Evolutionary conservation across 1,140 invertebrate species (phyloP), one percentile per base, ranked within the genome.

Genomic region (Maniola jurtina): DNA sequence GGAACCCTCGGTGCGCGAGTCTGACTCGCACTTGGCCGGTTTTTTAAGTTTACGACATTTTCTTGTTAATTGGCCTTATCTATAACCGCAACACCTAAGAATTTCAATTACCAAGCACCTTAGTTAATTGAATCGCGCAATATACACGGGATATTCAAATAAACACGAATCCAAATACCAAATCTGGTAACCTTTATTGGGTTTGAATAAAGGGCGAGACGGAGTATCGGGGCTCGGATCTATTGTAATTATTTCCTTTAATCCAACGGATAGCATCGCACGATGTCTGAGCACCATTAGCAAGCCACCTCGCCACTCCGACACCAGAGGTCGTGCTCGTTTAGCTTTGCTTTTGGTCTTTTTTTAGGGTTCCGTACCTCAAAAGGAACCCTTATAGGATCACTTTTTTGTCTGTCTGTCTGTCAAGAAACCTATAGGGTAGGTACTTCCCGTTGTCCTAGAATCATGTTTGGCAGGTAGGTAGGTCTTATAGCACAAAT

Each of bases 191-290:
- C 66, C 55, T 71, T 71, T 64, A 71, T 57, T 38, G 55, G 55
- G 55, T n/a, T 57, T 40, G 14, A 57, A 48, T 35, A 67, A 71
- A 72, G 60, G 66, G 66, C 67, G 58, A 62, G 47, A 61, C 65
- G 54, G 36, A 14, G 11, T 65, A 72, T 72, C 70, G 13, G 5
- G n/a, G 40, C 48, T 6, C n/a, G 57, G 34, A 68, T 72, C 70
- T 66, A 64, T 60, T 66, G 61, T 66, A 69, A 72, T 72, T 68
- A 72, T 72, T 72, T 72, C 70, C 57, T 55, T 66, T 61, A 64
- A 64, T 63, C 36, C 58, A 13, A 6, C 3, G 11, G 61, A 63
- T 63, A 55, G 13, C 50, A 63, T 63, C 59, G 38, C 25, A 40
- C n/a, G 55, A 40, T 55, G 52, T 55, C 55, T 38, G 10, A 33